These are phyloP conservation scores for Itoplectis maculator DNA, from an alignment of 2,888 invertebrate genomes.

Conservation along the genomic window DNA sequence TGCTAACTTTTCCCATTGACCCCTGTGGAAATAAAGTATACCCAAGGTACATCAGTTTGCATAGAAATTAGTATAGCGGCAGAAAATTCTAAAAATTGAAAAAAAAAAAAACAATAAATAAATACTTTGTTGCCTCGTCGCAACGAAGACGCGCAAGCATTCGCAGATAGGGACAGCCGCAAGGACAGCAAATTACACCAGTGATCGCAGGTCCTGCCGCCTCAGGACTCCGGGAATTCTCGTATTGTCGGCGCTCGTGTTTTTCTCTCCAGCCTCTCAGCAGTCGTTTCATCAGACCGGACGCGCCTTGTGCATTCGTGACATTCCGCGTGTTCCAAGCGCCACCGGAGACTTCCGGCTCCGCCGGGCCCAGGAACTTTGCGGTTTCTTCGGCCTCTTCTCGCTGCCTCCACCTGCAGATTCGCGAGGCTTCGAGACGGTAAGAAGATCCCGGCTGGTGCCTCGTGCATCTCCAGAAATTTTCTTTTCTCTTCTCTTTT, in stretches of 20 bases:
- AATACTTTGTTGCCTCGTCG: too few species aligned
- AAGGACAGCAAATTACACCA: slow-evolving; percentile 68
- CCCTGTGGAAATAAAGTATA: too few species aligned
- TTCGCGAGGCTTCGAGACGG: slow-evolving; percentile 41
- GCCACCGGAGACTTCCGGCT: background rate
- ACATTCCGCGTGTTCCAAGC: background rate
- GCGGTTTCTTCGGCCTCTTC: background rate
- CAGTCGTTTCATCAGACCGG: slow-evolving; percentile 53
- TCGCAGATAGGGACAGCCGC: slow-evolving; percentile 69
- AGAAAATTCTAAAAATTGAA: too few species aligned
- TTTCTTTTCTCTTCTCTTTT: slow-evolving; percentile 32
- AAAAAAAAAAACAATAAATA: too few species aligned
- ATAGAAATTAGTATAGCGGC: too few species aligned
- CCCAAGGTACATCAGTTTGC: too few species aligned
- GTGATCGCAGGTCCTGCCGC: slow-evolving; percentile 21
- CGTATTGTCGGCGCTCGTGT: background rate
- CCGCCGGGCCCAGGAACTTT: background rate
- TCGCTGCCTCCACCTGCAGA: background rate
- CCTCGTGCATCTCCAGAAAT: slow-evolving; percentile 60
- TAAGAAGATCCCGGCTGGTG: slow-evolving; percentile 61
- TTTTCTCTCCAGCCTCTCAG: slow-evolving; percentile 42
- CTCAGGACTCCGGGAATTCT: background rate
- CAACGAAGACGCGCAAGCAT: background rate
- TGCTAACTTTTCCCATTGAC: background rate
- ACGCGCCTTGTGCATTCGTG: slow-evolving; percentile 22